Evolutionary conservation across 1,140 invertebrate genomes (phyloP), one percentile per base, ranked within the genome.

Genomic region (Acromyrmex echinatior): DNA sequence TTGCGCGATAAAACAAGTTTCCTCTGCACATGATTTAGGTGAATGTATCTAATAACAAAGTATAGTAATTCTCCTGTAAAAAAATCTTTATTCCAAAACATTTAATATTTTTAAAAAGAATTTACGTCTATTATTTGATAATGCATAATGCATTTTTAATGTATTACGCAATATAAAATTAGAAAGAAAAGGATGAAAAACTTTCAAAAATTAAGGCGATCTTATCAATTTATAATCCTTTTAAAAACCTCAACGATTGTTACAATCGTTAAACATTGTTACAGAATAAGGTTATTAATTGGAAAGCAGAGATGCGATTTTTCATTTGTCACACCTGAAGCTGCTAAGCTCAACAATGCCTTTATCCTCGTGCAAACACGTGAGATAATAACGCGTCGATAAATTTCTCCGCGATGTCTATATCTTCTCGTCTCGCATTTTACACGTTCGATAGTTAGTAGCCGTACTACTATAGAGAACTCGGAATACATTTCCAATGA

Each of bases 401-500:
- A 53, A 68, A 70, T n/a, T 51, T 3, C 65, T 21, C 16, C 18
- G 18, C 28, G n/a, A 68, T 35, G 65, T 51, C 39, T 79, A 3
- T 21, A 16, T 62, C 51, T 60, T 71, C 51, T 12, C 56, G 53
- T 82, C 68, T 82, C 39, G 70, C 62, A 84, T 84, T 76, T 84
- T 84, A 71, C 80, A 76, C 21, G 56, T 74, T 73, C 12, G 18
- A 31, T 35, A 14, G 21, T 74, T 45, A 45, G 2, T 35, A 45
- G 49, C 18, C 63, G 60, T 66, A 18, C 62, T n/a, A 18, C 62
- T 10, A 45, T 45, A 7, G 79, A 58, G 56, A 49, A 49, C 21
- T 39, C 25, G 53, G 78, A 86, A 86, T 81, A 68, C 85, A 81
- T 86, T 86, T 86, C 78, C 76, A 66, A 86, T 70, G 77, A 68